phyloP scores from a whole-genome alignment of 2,113 vertebrate species.

The Carollia perspicillata region DNA sequence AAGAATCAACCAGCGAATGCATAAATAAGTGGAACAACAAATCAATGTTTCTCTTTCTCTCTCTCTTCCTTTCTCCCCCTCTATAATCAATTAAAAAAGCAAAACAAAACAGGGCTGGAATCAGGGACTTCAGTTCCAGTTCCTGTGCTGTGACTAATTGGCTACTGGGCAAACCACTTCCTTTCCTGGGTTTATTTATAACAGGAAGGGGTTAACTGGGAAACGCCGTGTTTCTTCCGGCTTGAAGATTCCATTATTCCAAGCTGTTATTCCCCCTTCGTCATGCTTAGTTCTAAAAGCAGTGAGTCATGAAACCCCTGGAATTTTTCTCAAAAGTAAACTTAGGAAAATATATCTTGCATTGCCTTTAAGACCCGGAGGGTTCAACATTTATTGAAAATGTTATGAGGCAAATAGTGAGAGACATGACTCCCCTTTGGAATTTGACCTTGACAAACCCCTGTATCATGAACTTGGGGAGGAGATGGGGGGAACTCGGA shows the following conservation, averaged over 20 bases:
- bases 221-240: background rate
- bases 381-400: slow-evolving; percentile 39
- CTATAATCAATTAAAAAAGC: no score
- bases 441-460: slow-evolving; percentile 49
- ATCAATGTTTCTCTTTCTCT: no score
- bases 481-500: background rate
- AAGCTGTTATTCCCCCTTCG: background rate
- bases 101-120: no score
- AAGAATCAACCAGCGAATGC: no score
- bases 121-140: background rate
- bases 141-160: background rate
- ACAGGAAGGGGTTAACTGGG: background rate
- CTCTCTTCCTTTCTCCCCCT: no score
- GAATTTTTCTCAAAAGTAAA: slow-evolving; percentile 19
- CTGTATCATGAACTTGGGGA: background rate
- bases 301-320: background rate
- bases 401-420: background rate
- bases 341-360: background rate
- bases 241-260: background rate
- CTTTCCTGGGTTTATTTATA: background rate
- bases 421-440: background rate
- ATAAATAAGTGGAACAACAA: no score
- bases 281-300: background rate
- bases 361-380: background rate
- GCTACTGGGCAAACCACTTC: background rate